Evolutionary conservation across 2,888 invertebrate species (phyloP).

Genomic region (Teinopalpus imperialis): DNA sequence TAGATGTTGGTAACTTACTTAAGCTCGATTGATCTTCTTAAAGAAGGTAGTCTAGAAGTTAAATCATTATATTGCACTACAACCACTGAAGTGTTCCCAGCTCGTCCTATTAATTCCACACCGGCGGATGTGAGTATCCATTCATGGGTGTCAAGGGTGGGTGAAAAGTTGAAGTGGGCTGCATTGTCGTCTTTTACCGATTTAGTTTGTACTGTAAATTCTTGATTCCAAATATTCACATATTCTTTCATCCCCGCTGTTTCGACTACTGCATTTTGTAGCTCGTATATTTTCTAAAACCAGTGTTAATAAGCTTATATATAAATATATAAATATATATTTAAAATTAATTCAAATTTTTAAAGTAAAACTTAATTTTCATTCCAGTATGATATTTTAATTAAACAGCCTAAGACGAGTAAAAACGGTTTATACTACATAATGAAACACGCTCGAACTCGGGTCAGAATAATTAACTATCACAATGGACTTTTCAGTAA

Average conservation of each 20-base stretch:
- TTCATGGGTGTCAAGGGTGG: constrained; percentile 46
- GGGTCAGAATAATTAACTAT: constrained; percentile 10
- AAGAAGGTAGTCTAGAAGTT: constrained; percentile 82
- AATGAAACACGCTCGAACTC: background rate
- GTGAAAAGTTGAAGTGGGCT: constrained; percentile 58
- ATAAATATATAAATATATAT: too few relatives aligned
- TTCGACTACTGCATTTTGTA: constrained; percentile 62
- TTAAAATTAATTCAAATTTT: too few relatives aligned
- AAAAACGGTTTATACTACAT: too few relatives aligned
- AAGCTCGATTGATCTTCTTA: constrained; percentile 82
- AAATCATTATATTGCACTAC: constrained; percentile 85
- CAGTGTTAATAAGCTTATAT: too few relatives aligned
- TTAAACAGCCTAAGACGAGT: too few relatives aligned
- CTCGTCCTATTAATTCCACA: constrained; percentile 55
- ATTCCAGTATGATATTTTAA: too few relatives aligned
- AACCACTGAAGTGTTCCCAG: constrained; percentile 62
- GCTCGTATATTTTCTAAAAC: constrained; percentile 69
- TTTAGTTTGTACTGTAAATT: constrained; percentile 58
- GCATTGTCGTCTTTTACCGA: constrained; percentile 53
- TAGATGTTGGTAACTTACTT: too few relatives aligned
- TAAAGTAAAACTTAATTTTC: too few relatives aligned
- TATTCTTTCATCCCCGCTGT: constrained; percentile 60
- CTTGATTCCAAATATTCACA: constrained; percentile 50
- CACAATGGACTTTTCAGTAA: constrained; percentile 5
- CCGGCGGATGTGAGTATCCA: constrained; percentile 63